These are phyloP conservation scores for Brachypalpus laphriformis DNA, from an alignment of 2,888 invertebrate species.

Conservation along the genomic window DNA sequence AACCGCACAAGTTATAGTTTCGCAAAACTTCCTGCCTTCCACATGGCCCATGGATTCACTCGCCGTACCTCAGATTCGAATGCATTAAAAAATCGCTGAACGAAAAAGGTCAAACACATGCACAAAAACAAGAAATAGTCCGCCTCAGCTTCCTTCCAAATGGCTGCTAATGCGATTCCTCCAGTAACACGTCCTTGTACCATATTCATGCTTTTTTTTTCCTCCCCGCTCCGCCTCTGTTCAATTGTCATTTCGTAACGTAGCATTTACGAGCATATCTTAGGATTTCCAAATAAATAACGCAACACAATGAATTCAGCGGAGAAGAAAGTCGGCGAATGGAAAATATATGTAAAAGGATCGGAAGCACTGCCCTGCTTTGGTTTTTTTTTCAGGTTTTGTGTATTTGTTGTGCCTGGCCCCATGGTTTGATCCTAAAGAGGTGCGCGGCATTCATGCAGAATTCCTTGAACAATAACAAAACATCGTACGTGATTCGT, in stretches of 20 bases:
- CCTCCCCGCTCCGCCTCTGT: neutral
- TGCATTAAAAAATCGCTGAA: constrained; percentile 22
- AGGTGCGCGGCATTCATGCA: constrained; percentile 53
- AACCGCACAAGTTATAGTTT: constrained; percentile 20
- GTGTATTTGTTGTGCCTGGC: neutral
- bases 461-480: constrained; percentile 54
- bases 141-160: constrained; percentile 31
- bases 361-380: constrained; percentile 29
- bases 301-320: constrained; percentile 46
- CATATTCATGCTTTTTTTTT: constrained; percentile 13
- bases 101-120: constrained; percentile 22
- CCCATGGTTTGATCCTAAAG: neutral
- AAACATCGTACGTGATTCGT: constrained; percentile 55
- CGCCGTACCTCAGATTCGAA: constrained; percentile 3
- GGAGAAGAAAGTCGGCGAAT: constrained; percentile 39
- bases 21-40: constrained; percentile 29
- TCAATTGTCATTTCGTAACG: constrained; percentile 63
- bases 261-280: constrained; percentile 50
- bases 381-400: constrained; percentile 8
- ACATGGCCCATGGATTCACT: neutral
- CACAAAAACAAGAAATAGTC: neutral
- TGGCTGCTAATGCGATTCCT: constrained; percentile 51
- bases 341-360: constrained; percentile 22
- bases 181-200: constrained; percentile 52
- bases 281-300: constrained; percentile 66